phyloP scores from a whole-genome alignment of 2,113 vertebrate genomes.

The Myrmecobius fasciatus region DNA sequence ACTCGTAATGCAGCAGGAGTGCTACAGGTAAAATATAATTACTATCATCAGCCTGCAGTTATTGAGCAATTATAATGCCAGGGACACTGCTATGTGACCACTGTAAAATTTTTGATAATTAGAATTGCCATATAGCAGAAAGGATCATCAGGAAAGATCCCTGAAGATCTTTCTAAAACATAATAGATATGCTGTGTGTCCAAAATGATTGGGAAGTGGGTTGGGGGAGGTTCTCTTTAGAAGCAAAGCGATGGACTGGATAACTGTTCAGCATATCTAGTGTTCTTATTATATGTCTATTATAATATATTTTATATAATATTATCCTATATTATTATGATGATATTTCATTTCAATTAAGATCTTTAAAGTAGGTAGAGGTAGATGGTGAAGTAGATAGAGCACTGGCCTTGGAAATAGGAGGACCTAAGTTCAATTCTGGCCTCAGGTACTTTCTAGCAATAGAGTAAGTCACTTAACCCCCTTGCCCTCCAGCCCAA shows the following conservation, averaged over 20 bases:
- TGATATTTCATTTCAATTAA: neutral
- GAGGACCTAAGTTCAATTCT: neutral
- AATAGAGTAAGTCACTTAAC: too few species aligned
- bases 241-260: neutral
- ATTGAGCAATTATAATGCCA: neutral
- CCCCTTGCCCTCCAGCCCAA: too few species aligned
- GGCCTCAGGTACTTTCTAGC: neutral
- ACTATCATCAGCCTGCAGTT: neutral
- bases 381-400: neutral
- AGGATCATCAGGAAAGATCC: neutral
- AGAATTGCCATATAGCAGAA: neutral
- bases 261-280: neutral
- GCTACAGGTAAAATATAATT: neutral
- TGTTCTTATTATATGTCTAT: neutral
- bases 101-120: slow-evolving; percentile 12
- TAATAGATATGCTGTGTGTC: neutral
- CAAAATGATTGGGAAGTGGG: neutral
- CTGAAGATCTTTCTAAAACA: neutral
- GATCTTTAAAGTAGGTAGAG: neutral
- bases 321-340: neutral
- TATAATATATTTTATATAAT: neutral
- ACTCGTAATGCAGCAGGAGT: neutral
- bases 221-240: neutral
- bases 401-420: neutral
- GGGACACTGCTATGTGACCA: neutral